Percentiles rank a stretch among this genome's conserved stretches.
Conservation (phyloP, 2,113 vertebrate genomes). For the Aspiorhynchus laticeps region DNA sequence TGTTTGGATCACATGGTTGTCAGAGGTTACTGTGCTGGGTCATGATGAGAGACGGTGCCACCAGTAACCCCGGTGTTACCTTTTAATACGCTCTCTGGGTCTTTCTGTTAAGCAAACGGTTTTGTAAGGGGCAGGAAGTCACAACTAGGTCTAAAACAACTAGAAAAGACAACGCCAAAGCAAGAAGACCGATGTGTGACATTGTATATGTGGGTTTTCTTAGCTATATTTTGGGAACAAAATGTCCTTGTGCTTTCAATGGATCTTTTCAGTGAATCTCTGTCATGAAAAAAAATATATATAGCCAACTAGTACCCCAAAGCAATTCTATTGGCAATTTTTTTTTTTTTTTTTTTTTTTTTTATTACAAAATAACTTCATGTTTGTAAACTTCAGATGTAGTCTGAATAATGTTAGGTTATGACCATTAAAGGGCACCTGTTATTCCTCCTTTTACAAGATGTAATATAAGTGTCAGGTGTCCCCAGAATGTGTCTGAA, state of each 20-base stretch:
- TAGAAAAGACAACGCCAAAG: background rate
- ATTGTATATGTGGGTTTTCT: background rate
- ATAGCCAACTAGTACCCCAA: background rate
- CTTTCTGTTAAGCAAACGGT: constrained; percentile 8
- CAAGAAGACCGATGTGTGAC: background rate
- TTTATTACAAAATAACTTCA: background rate
- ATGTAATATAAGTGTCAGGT: no score
- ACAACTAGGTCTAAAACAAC: background rate
- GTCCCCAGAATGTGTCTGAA: no score
- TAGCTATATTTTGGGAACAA: background rate
- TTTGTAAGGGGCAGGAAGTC: background rate
- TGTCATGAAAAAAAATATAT: background rate
- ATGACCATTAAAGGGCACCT: no score
- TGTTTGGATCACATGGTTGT: constrained; percentile 35
- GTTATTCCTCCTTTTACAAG: no score
- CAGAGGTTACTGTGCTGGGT: constrained; percentile 29
- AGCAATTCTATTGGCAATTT: background rate
- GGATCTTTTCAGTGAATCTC: background rate
- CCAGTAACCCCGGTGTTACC: constrained; percentile 20
- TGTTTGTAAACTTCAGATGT: no score
- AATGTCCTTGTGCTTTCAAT: constrained; percentile 1
- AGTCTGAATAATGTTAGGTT: no score
- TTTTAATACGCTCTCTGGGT: constrained; percentile 38
- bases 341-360: no score
- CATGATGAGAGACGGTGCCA: constrained; percentile 34